Evolutionary conservation across 2,888 invertebrate species (phyloP).

Genomic region (Hirtodrosophila histrioides): DNA sequence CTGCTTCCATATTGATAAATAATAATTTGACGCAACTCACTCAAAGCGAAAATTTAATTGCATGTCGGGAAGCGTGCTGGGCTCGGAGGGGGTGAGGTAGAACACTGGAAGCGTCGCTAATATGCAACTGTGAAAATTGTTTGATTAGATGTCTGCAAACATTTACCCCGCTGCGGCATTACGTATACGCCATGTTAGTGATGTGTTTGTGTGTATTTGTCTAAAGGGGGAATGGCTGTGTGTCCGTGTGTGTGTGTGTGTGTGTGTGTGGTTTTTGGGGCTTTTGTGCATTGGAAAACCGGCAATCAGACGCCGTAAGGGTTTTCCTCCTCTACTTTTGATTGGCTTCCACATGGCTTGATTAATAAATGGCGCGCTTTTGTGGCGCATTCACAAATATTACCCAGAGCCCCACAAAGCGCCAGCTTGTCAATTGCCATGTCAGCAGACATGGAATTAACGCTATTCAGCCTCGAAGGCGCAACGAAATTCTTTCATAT

Average conservation of each 20-base stretch:
- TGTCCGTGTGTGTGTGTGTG: neutral
- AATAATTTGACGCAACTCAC: constrained; percentile 47
- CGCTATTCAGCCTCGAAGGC: constrained; percentile 53
- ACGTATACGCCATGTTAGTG: constrained; percentile 27
- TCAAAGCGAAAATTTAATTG: constrained; percentile 63
- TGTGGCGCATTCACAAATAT: constrained; percentile 61
- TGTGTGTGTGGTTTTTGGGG: constrained; percentile 1
- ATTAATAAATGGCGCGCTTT: constrained; percentile 70
- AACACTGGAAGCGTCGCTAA: constrained; percentile 10
- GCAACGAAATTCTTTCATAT: constrained; percentile 60
- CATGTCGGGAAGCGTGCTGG: constrained; percentile 5
- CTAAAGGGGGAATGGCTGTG: too few relatives aligned
- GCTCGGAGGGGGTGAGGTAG: neutral
- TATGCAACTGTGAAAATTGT: constrained; percentile 59
- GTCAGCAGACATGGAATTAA: constrained; percentile 68
- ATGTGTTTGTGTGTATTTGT: too few relatives aligned
- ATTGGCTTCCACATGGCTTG: constrained; percentile 64
- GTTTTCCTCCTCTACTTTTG: constrained; percentile 38
- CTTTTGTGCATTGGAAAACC: constrained; percentile 9
- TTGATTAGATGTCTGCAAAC: constrained; percentile 61
- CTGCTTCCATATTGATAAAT: constrained; percentile 56
- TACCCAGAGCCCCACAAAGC: constrained; percentile 10
- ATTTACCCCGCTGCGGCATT: constrained; percentile 32
- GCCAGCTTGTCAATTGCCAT: constrained; percentile 63
- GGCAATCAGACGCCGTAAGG: constrained; percentile 38